phyloP scores from a whole-genome alignment of 2,888 invertebrate genomes.

The Lasioglossum calceatum region DNA sequence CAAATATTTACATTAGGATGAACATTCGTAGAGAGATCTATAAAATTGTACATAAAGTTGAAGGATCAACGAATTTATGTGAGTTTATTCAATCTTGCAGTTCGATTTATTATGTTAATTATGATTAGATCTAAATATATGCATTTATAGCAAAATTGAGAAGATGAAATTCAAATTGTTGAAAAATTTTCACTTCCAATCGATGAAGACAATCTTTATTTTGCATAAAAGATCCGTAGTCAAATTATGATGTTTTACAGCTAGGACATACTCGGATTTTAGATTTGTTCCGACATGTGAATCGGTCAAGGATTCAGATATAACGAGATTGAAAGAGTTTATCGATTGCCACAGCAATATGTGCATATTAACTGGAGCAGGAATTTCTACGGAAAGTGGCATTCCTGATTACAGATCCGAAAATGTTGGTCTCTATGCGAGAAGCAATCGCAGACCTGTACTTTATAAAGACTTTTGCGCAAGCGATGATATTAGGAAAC shows the following conservation, averaged over 20 bases:
- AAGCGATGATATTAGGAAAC: slow-evolving; percentile 88
- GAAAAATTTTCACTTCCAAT: too few species aligned
- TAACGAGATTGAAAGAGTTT: slow-evolving; percentile 87
- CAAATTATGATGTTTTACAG: slow-evolving; percentile 29
- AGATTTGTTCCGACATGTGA: slow-evolving; percentile 91
- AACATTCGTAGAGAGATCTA: neutral
- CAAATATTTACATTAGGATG: slow-evolving; percentile 16
- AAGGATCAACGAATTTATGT: slow-evolving; percentile 9
- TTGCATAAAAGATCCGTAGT: too few species aligned
- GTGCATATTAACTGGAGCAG: slow-evolving; percentile 95
- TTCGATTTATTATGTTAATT: neutral
- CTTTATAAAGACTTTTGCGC: slow-evolving; percentile 94
- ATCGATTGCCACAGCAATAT: slow-evolving; percentile 86
- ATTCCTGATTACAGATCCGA: slow-evolving; percentile 98
- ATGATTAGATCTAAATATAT: neutral
- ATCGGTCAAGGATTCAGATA: slow-evolving; percentile 87
- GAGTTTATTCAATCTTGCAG: neutral
- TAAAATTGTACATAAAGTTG: neutral
- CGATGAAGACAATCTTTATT: too few species aligned
- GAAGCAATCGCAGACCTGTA: slow-evolving; percentile 93
- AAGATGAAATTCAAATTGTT: too few species aligned
- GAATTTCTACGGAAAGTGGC: slow-evolving; percentile 98
- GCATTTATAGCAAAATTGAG: too few species aligned
- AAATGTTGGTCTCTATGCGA: slow-evolving; percentile 95
- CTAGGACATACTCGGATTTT: slow-evolving; percentile 53